Conservation (phyloP, 2,888 invertebrate genomes). For the Andrena flavipes region DNA sequence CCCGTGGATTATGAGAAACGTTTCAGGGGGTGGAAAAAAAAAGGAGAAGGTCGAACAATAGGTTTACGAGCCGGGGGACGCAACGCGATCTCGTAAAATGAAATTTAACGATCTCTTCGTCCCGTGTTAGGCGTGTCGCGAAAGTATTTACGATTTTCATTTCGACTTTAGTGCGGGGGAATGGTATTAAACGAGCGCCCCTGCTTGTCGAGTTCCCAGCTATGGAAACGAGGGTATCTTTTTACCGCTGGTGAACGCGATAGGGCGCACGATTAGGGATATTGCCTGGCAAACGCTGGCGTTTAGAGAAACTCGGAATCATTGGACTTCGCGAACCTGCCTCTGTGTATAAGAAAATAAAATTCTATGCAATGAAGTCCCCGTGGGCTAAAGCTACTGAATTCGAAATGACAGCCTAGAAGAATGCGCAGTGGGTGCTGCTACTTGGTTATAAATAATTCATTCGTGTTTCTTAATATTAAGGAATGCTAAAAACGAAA, state of each 20-base stretch:
- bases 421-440: no score
- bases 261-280: not conserved
- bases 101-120: constrained; percentile 32
- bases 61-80: constrained; percentile 13
- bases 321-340: not conserved
- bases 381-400: no score
- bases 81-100: constrained; percentile 26
- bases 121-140: not conserved
- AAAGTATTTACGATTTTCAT: constrained; percentile 42
- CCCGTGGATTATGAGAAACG: not conserved
- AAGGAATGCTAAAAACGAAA: not conserved
- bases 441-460: no score
- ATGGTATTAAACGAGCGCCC: constrained; percentile 4
- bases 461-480: no score
- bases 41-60: not conserved
- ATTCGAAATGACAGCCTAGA: no score
- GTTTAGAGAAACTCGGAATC: not conserved
- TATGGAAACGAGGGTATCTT: not conserved
- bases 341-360: not conserved
- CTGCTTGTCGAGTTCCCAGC: not conserved
- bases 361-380: no score
- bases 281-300: not conserved
- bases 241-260: constrained; percentile 1
- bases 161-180: constrained; percentile 13
- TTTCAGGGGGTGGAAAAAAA: not conserved